These are phyloP conservation scores for Pavo muticus DNA, from an alignment of 2,113 vertebrate species.

Conservation along the genomic window DNA sequence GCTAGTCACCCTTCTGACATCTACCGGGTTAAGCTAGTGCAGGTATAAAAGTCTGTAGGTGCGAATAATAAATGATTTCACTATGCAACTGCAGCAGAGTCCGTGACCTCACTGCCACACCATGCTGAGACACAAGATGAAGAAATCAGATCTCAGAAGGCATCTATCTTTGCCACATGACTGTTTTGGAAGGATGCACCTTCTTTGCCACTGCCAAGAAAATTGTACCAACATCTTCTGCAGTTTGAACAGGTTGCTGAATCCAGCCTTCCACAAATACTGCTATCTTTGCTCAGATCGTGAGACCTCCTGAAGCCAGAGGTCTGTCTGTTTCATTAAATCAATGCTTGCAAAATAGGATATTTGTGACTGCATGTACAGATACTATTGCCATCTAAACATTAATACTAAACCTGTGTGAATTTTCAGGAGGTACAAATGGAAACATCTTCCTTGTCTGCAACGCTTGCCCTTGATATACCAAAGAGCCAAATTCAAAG, in stretches of 20 bases:
- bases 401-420: neutral
- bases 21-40: no score
- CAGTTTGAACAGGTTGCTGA: neutral
- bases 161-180: neutral
- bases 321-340: rapidly evolving
- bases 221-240: neutral
- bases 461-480: neutral
- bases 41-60: no score
- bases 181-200: neutral
- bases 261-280: neutral
- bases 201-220: neutral
- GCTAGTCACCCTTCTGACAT: no score
- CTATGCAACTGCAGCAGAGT: no score
- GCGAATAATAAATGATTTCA: no score
- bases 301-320: neutral
- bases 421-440: neutral
- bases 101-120: no score
- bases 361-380: neutral
- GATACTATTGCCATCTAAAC: neutral
- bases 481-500: no score
- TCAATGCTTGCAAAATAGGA: neutral
- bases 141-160: neutral
- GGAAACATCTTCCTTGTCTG: neutral
- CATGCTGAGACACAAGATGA: neutral
- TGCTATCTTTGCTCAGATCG: neutral